Evolutionary conservation across 2,113 vertebrate species (phyloP).

Genomic region (Pachyramphus minor): DNA sequence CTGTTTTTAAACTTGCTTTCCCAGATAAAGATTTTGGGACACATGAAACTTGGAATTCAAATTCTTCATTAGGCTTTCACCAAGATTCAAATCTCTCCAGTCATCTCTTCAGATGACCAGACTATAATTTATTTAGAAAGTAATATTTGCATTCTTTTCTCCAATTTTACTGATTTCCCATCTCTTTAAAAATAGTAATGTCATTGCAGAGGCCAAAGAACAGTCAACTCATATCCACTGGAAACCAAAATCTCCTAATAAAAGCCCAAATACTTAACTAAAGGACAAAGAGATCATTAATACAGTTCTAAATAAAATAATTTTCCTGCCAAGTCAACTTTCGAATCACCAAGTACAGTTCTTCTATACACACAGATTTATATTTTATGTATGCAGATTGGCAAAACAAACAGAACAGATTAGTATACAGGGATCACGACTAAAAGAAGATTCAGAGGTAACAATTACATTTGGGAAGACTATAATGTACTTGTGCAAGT

Average conservation of each 20-base stretch:
- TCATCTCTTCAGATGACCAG: background rate
- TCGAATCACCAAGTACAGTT: background rate
- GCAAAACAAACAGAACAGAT: background rate
- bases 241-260: background rate
- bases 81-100: background rate
- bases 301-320: background rate
- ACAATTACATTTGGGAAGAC: background rate
- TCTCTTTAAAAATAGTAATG: conserved; percentile 14
- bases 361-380: background rate
- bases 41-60: background rate
- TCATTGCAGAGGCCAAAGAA: background rate
- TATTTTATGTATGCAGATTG: background rate
- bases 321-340: background rate
- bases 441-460: background rate
- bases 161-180: background rate
- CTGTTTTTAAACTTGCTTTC: background rate
- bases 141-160: background rate
- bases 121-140: background rate
- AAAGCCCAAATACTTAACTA: background rate
- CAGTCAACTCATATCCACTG: background rate
- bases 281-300: background rate
- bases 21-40: background rate
- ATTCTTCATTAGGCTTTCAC: background rate
- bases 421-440: background rate
- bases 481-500: background rate